Conservation (phyloP, 2,797 vertebrate genomes). For the Cyclura pinguis region DNA sequence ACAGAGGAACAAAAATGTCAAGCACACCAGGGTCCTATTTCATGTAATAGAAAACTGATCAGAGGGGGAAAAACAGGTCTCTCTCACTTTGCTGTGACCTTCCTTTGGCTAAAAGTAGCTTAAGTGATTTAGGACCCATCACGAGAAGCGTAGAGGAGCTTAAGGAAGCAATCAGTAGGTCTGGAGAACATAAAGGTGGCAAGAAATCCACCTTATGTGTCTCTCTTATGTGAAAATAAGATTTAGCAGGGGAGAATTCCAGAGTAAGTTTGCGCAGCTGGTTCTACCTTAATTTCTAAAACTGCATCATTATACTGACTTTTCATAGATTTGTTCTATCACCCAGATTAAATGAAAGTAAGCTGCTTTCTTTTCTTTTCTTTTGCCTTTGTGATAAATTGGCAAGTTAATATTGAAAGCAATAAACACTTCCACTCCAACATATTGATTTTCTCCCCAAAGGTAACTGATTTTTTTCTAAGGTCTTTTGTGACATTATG, state of each 20-base stretch:
- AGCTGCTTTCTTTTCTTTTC: too few relatives aligned
- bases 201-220: background rate
- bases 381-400: background rate
- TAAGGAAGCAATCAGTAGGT: constrained; percentile 51
- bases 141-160: constrained; percentile 35
- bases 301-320: background rate
- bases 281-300: background rate
- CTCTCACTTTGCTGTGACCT: constrained; percentile 34
- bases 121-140: constrained; percentile 35
- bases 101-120: constrained; percentile 21
- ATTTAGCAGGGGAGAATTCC: background rate
- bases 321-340: background rate
- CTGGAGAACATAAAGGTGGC: constrained; percentile 1
- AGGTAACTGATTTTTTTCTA: background rate
- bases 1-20: constrained; percentile 33
- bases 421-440: background rate
- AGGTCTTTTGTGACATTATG: background rate
- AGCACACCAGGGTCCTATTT: constrained; percentile 1
- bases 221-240: constrained; percentile 21
- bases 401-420: background rate
- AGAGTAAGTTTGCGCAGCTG: background rate
- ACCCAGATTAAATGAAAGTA: background rate
- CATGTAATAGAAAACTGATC: background rate
- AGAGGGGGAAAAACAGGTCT: constrained; percentile 25
- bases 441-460: background rate